A percentile compares a stretch with the other conserved stretches of the same genome.
Conservation (phyloP, 2,888 invertebrate genomes). For the Phorcus lineatus region DNA sequence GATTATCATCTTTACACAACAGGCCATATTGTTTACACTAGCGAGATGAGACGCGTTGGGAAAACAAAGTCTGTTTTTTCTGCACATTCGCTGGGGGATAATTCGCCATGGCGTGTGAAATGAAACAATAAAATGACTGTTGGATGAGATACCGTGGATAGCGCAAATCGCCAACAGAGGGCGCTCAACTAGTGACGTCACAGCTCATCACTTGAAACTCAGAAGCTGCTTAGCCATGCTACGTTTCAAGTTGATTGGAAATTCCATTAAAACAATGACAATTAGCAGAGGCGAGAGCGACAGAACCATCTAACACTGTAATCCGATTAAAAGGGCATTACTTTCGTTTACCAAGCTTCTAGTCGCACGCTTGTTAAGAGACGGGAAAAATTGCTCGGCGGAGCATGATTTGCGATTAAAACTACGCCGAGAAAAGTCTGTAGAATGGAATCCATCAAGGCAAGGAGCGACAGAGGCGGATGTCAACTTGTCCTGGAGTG, state of each 20-base stretch:
- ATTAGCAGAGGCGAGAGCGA: slow-evolving; percentile 8
- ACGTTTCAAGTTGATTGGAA: slow-evolving; percentile 21
- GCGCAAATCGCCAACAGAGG: slow-evolving; percentile 1
- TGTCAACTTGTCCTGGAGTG: slow-evolving; percentile 12
- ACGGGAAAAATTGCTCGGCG: slow-evolving; percentile 7
- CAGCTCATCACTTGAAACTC: not conserved
- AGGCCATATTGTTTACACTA: not conserved
- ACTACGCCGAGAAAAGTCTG: slow-evolving; percentile 18
- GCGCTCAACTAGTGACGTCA: slow-evolving; percentile 11
- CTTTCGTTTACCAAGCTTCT: slow-evolving; percentile 11
- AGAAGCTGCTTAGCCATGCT: not conserved
- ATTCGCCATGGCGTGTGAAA: slow-evolving; percentile 7
- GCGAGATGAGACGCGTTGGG: not conserved
- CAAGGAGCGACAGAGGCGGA: slow-evolving; percentile 1
- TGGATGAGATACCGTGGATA: not conserved
- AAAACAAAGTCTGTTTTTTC: slow-evolving; percentile 12
- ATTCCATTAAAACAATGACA: slow-evolving; percentile 21
- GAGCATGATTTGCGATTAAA: slow-evolving; percentile 23
- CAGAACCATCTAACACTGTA: slow-evolving; percentile 12
- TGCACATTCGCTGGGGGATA: slow-evolving; percentile 18
- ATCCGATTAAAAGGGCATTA: slow-evolving; percentile 29
- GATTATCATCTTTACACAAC: not conserved
- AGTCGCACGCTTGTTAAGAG: not conserved
- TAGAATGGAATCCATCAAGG: slow-evolving; percentile 19
- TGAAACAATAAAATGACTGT: slow-evolving; percentile 16